Percentiles rank a stretch among this genome's conserved stretches.
These are phyloP conservation scores for Linurgus olivaceus DNA, from an alignment of 2,797 vertebrate genomes.

Conservation along the genomic window DNA sequence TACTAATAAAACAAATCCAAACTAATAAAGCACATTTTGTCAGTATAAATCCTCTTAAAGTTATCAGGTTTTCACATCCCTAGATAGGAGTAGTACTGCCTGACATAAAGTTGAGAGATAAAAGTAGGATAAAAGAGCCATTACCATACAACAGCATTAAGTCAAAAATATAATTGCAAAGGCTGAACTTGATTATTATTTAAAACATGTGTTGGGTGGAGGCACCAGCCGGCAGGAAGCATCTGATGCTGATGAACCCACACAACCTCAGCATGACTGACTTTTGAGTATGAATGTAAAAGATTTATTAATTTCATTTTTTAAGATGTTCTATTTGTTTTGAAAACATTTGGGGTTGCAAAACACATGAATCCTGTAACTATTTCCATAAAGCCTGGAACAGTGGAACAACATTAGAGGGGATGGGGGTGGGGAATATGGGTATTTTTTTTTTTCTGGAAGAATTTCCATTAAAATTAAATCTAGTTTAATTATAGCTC, in stretches of 20 bases:
- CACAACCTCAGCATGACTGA: constrained; percentile 54
- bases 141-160: constrained; percentile 63
- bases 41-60: constrained; percentile 73
- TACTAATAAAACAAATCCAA: constrained; percentile 77
- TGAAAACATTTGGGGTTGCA: constrained; percentile 69
- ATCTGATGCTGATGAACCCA: constrained; percentile 62
- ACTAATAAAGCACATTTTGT: constrained; percentile 73
- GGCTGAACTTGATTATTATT: constrained; percentile 69
- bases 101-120: constrained; percentile 69
- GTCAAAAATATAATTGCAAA: constrained; percentile 70
- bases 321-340: constrained; percentile 69
- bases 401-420: constrained; percentile 61
- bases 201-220: constrained; percentile 72
- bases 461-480: constrained; percentile 82
- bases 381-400: constrained; percentile 70
- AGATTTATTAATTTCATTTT: constrained; percentile 72
- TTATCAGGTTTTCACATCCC: constrained; percentile 71
- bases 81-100: constrained; percentile 56
- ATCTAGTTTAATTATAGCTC: constrained; percentile 81
- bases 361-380: constrained; percentile 72
- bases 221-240: constrained; percentile 56
- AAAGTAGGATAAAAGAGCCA: constrained; percentile 67
- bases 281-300: constrained; percentile 62
- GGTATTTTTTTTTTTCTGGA: constrained; percentile 62
- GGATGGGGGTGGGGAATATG: neutral